Evolutionary conservation across 64 coral and sea anemone genomes (phyloP).

Genomic region (Stylophora pistillata): DNA sequence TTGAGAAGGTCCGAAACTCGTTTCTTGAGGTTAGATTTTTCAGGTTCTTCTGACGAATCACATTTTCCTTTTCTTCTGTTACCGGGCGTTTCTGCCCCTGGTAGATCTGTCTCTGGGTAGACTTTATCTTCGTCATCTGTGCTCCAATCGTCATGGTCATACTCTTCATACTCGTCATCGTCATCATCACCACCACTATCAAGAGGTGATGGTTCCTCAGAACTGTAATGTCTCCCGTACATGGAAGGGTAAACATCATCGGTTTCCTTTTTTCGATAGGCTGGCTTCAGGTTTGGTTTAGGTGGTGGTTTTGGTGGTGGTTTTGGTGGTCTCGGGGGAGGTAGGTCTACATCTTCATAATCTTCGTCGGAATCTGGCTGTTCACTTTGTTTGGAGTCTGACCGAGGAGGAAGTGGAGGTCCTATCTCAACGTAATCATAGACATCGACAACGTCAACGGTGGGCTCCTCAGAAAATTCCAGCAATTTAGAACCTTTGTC

Average conservation of each 20-base stretch:
- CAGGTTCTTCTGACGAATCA: neutral
- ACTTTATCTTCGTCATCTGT: neutral
- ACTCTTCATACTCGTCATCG: neutral
- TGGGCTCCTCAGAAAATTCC: neutral
- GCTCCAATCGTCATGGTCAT: neutral
- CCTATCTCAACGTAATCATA: slow-evolving; percentile 31
- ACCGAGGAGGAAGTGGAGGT: neutral
- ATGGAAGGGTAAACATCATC: neutral
- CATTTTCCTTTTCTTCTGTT: neutral
- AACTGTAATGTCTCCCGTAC: neutral
- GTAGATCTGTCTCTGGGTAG: neutral
- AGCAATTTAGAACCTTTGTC: neutral
- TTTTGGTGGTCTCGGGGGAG: neutral
- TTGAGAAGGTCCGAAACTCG: neutral
- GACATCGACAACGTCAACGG: neutral
- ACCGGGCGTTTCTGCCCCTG: neutral
- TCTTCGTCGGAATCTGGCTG: neutral
- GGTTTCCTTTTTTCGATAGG: neutral
- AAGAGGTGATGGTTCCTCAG: neutral
- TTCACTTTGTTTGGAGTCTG: neutral
- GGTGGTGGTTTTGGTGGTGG: neutral
- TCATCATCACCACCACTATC: neutral
- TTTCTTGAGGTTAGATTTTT: neutral
- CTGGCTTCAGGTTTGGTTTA: neutral
- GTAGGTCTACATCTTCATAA: neutral